Conservation (phyloP, 2,113 vertebrate species). For the Diadophis punctatus region DNA sequence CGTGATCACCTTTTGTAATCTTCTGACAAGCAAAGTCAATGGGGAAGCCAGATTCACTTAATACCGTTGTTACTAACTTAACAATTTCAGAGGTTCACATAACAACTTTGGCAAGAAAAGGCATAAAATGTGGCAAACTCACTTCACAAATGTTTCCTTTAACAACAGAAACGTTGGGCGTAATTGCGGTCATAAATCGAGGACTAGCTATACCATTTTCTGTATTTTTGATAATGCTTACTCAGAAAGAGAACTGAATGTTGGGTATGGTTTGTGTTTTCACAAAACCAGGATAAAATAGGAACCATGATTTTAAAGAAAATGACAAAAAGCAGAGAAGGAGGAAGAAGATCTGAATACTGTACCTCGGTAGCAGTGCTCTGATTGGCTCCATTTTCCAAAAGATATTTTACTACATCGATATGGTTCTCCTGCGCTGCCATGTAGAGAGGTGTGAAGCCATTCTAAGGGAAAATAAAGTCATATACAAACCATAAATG, state of each 20-base stretch:
- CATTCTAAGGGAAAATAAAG: slow-evolving; percentile 76
- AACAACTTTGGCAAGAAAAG: no score
- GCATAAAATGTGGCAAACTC: no score
- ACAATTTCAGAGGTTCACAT: no score
- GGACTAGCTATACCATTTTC: background rate
- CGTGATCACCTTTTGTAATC: no score
- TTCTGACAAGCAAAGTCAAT: no score
- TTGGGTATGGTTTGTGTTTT: background rate
- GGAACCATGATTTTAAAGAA: background rate
- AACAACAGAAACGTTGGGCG: no score
- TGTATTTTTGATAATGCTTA: background rate
- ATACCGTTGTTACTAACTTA: no score
- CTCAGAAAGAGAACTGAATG: background rate
- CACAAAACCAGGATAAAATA: background rate
- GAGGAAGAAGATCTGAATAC: background rate
- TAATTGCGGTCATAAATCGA: no score
- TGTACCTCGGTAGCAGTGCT: slow-evolving; percentile 95
- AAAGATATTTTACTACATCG: slow-evolving; percentile 91
- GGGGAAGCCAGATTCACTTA: no score
- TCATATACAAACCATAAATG: background rate
- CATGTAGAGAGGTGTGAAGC: slow-evolving; percentile 98
- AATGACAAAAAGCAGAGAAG: background rate
- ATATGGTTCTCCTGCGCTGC: slow-evolving; percentile 97
- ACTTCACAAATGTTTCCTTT: no score
- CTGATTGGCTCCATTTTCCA: slow-evolving; percentile 97